These are phyloP conservation scores for Emydocephalus ijimae DNA, from an alignment of 2,113 vertebrate genomes.

Conservation along the genomic window DNA sequence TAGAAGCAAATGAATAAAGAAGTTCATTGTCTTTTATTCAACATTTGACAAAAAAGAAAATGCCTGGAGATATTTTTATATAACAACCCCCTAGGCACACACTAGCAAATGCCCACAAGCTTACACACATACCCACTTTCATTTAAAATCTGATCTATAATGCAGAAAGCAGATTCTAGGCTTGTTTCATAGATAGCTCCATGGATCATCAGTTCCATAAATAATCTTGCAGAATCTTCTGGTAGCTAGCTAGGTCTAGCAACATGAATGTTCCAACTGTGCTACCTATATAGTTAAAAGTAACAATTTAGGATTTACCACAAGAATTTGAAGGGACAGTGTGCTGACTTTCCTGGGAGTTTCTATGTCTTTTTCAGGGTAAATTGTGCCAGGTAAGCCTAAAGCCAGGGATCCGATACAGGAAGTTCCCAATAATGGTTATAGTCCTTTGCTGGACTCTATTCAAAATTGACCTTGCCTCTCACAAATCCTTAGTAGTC, in stretches of 20 bases:
- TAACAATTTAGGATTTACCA: background rate
- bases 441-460: background rate
- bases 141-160: background rate
- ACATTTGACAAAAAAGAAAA: background rate
- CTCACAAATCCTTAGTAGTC: background rate
- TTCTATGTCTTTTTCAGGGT: background rate
- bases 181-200: background rate
- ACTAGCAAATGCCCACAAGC: background rate
- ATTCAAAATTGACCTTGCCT: background rate
- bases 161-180: background rate
- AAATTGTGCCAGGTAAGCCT: background rate
- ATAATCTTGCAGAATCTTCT: background rate
- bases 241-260: background rate
- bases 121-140: background rate
- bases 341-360: too few relatives aligned
- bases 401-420: background rate
- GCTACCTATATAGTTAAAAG: background rate
- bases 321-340: background rate
- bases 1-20: background rate
- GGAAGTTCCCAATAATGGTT: background rate
- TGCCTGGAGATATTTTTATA: background rate
- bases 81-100: background rate
- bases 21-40: background rate
- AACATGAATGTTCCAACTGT: background rate
- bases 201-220: background rate